Conservation (phyloP, 1,140 invertebrate genomes). For the Orius insidiosus region DNA sequence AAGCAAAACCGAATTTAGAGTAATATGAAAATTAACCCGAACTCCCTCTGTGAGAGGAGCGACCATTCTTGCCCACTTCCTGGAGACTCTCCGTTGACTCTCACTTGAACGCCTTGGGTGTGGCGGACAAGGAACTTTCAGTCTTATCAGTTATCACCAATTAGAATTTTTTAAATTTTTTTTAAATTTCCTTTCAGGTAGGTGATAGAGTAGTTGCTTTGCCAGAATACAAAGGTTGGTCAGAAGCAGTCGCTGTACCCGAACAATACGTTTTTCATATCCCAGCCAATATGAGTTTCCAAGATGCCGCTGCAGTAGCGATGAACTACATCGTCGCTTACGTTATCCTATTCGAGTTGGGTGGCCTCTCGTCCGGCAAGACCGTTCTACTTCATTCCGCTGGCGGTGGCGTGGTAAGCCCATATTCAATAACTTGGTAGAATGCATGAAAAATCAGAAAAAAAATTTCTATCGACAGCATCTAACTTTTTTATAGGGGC, state of each 20-base stretch:
- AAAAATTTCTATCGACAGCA: too few relatives aligned
- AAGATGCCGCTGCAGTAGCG: slow-evolving; percentile 65
- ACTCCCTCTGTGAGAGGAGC: too few relatives aligned
- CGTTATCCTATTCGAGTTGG: slow-evolving; percentile 69
- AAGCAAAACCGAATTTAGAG: too few relatives aligned
- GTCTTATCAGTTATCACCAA: too few relatives aligned
- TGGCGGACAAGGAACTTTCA: too few relatives aligned
- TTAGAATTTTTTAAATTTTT: too few relatives aligned
- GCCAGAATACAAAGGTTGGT: slow-evolving; percentile 69
- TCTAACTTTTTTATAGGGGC: slow-evolving; percentile 40
- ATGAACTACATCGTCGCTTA: slow-evolving; percentile 77
- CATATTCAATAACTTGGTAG: background rate
- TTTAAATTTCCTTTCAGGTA: slow-evolving; percentile 35
- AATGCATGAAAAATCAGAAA: too few relatives aligned
- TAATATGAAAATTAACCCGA: too few relatives aligned
- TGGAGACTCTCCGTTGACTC: too few relatives aligned
- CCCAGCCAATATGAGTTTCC: slow-evolving; percentile 53
- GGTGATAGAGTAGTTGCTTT: slow-evolving; percentile 72
- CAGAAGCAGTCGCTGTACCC: slow-evolving; percentile 61
- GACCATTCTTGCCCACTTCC: too few relatives aligned
- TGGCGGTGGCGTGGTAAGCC: slow-evolving; percentile 75
- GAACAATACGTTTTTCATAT: slow-evolving; percentile 61
- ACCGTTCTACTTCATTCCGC: slow-evolving; percentile 69
- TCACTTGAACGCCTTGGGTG: too few relatives aligned
- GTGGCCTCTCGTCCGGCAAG: slow-evolving; percentile 55